A percentile compares a stretch with the other conserved stretches of the same genome.
phyloP scores from a whole-genome alignment of 2,113 vertebrate species.

The Gasterosteus nipponicus region DNA sequence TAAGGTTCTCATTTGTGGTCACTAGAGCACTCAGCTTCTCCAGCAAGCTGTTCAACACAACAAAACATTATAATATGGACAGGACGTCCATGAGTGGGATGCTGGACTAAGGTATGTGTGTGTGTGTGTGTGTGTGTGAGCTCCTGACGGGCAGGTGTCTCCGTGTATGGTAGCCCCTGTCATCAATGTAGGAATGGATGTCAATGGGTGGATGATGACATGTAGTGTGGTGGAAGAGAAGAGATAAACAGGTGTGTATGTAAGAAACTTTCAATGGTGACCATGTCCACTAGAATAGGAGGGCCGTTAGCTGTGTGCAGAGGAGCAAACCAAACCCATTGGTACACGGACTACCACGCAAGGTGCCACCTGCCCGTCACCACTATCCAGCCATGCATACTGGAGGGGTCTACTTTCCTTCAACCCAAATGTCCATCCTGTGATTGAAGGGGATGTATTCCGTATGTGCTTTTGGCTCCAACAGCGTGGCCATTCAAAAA shows the following conservation, averaged over 20 bases:
- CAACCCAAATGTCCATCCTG: background rate
- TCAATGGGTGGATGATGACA: no score
- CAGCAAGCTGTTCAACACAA: conserved; percentile 79
- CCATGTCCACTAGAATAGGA: background rate
- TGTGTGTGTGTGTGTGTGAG: no score
- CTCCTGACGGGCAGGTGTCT: no score
- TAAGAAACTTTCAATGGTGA: background rate
- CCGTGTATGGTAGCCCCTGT: no score
- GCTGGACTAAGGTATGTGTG: no score
- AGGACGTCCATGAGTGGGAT: background rate
- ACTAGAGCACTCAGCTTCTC: conserved; percentile 90
- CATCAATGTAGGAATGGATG: no score
- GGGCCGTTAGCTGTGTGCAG: background rate
- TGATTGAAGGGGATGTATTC: background rate
- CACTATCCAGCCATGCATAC: background rate
- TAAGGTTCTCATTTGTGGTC: conserved; percentile 93
- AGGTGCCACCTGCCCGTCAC: background rate
- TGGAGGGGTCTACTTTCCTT: background rate
- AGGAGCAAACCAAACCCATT: background rate
- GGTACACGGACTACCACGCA: background rate
- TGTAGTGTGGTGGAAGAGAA: no score
- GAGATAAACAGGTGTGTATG: background rate
- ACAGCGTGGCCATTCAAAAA: no score
- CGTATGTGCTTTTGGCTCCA: no score
- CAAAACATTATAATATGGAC: background rate